Evolutionary conservation across 2,797 vertebrate species (phyloP), one percentile per base, ranked within the genome.

Genomic region (Eospalax fontanierii): DNA sequence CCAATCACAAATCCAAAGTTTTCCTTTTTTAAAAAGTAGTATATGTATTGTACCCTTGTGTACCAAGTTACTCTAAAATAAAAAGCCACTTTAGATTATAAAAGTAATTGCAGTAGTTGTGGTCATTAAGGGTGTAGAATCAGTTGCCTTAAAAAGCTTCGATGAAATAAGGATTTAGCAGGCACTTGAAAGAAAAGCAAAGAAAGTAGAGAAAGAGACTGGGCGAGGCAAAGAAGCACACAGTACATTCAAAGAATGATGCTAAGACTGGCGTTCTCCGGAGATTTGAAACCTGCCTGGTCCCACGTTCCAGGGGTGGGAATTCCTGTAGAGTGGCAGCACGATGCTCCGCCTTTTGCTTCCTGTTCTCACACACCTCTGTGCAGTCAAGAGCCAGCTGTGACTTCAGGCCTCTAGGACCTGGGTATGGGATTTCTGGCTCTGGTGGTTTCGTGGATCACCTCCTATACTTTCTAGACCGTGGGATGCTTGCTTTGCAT

Each of bases 51-150:
- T 90, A 90, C 79, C 65, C 22, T 95, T 50, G 85, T 74, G 43
- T 54, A 73, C 3, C 10, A 92, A 90, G 71, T 76, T 81, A 84
- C 76, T 43, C 90, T 70, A 79, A 85, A 71, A 70, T 76, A 91
- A 70, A 93, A 92, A 74, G 33, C 7, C 57, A 59, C 43, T 16
- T 63, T 87, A 22, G 9, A 70, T 70, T 86, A 63, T 83, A 86
- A 35, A 88, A 70, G 33, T 50, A 88, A 90, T 38, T 79, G 50
- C 26, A 19, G 61, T 33, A 19, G 61, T 65, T 94, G 54, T 87
- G 33, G 73, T 90, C 65, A 61, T 75, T 89, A 71, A 78, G 38
- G 40, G 19, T 3, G 28, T 33, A 50, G 87, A 80, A 89, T 95
- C 19, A 59, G 70, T 90, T 89, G 38, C 68, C 24, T 70, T 35